Evolutionary conservation across 2,888 invertebrate species (phyloP).

Genomic region (Cheiracanthium punctorium): DNA sequence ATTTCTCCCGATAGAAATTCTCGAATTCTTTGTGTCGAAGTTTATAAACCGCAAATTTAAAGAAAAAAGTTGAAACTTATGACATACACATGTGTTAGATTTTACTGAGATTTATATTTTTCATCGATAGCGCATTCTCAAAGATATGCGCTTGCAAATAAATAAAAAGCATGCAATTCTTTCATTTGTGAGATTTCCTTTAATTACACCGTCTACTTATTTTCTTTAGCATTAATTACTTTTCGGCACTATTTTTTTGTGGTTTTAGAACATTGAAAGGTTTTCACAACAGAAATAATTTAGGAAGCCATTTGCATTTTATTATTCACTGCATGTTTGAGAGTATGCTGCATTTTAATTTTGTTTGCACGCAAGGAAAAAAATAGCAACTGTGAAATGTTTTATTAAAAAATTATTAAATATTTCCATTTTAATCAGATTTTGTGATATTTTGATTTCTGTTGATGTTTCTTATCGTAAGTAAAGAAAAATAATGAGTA

Average conservation of each 20-base stretch:
- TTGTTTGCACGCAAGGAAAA: too few species aligned
- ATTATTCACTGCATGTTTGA: too few species aligned
- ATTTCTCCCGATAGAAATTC: constrained; percentile 25
- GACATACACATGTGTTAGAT: constrained; percentile 1
- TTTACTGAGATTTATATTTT: neutral
- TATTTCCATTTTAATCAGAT: too few species aligned
- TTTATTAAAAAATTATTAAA: too few species aligned
- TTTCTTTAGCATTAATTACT: neutral
- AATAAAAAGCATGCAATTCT: neutral
- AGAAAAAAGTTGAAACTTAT: constrained; percentile 15
- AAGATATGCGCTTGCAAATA: neutral
- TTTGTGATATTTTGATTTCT: too few species aligned
- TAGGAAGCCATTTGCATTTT: too few species aligned
- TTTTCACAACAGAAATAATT: too few species aligned
- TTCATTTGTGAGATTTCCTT: neutral
- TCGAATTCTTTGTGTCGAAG: constrained; percentile 2
- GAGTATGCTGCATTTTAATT: too few species aligned
- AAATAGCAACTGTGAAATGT: too few species aligned
- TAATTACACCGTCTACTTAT: neutral
- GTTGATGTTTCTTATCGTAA: too few species aligned
- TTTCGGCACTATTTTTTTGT: neutral
- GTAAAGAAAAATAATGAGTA: too few species aligned
- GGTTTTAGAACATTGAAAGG: too few species aligned
- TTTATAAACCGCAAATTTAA: constrained; percentile 8
- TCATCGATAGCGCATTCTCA: neutral